Conservation (phyloP, 1,140 invertebrate genomes). For the Pectinophora gossypiella region DNA sequence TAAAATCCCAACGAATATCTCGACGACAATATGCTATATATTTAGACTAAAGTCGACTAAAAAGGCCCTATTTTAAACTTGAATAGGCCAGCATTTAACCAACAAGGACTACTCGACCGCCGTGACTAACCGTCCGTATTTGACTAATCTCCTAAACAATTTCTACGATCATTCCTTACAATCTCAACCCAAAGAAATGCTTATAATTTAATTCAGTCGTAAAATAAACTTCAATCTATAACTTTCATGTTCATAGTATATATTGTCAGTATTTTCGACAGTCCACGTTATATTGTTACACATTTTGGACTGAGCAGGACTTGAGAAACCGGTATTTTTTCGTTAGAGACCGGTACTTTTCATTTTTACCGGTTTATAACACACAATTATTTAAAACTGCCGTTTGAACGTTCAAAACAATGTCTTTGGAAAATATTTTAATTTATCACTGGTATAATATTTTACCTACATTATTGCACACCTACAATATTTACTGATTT, state of each 20-base stretch:
- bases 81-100: neutral
- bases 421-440: too few species aligned
- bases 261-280: too few species aligned
- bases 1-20: neutral
- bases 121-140: neutral
- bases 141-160: neutral
- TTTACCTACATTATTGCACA: too few species aligned
- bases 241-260: too few species aligned
- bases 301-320: too few species aligned
- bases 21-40: neutral
- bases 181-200: slow-evolving; percentile 2
- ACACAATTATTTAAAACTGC: too few species aligned
- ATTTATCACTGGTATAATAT: neutral
- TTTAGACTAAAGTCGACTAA: slow-evolving; percentile 16
- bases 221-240: neutral
- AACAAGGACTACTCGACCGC: neutral
- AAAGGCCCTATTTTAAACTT: slow-evolving; percentile 1
- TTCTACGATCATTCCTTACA: slow-evolving; percentile 1
- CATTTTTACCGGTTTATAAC: too few species aligned
- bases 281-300: too few species aligned
- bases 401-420: too few species aligned
- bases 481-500: too few species aligned
- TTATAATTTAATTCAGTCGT: slow-evolving; percentile 2
- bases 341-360: too few species aligned
- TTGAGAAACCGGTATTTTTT: too few species aligned